Evolutionary conservation across 2,888 invertebrate species (phyloP).

Genomic region (Cosmia pyralina): DNA sequence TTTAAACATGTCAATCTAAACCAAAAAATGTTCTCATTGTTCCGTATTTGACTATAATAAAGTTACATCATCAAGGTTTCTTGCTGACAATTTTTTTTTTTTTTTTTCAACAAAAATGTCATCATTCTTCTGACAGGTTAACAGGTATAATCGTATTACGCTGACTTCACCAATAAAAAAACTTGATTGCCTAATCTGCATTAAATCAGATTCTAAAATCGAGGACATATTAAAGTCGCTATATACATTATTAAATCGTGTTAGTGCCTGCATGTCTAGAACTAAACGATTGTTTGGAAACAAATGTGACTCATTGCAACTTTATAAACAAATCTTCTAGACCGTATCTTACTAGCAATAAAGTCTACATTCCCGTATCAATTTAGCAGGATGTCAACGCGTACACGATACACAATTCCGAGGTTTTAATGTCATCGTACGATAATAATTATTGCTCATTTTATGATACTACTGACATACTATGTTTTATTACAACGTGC

Average conservation of each 20-base stretch:
- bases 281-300: constrained; percentile 63
- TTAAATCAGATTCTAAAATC: constrained; percentile 27
- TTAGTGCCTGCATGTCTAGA: constrained; percentile 61
- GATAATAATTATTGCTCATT: constrained; percentile 66
- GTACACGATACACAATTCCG: constrained; percentile 53
- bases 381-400: constrained; percentile 59
- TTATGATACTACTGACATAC: constrained; percentile 60
- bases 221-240: constrained; percentile 15
- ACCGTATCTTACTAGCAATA: constrained; percentile 14
- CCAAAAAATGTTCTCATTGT: constrained; percentile 3
- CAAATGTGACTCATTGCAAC: constrained; percentile 60
- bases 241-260: constrained; percentile 16
- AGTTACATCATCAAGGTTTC: constrained; percentile 29
- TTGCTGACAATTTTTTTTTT: neutral
- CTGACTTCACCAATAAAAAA: constrained; percentile 18
- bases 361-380: constrained; percentile 30
- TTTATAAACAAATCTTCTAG: constrained; percentile 6
- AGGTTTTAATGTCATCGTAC: constrained; percentile 70
- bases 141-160: constrained; percentile 40
- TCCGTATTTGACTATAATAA: neutral
- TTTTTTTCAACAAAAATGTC: constrained; percentile 26
- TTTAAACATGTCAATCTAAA: constrained; percentile 21
- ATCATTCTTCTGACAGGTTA: constrained; percentile 27
- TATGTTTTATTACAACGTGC: constrained; percentile 53
- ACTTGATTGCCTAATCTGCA: constrained; percentile 32